These are phyloP conservation scores for Galeopterus variegatus DNA, from an alignment of 2,113 vertebrate genomes.

Conservation along the genomic window DNA sequence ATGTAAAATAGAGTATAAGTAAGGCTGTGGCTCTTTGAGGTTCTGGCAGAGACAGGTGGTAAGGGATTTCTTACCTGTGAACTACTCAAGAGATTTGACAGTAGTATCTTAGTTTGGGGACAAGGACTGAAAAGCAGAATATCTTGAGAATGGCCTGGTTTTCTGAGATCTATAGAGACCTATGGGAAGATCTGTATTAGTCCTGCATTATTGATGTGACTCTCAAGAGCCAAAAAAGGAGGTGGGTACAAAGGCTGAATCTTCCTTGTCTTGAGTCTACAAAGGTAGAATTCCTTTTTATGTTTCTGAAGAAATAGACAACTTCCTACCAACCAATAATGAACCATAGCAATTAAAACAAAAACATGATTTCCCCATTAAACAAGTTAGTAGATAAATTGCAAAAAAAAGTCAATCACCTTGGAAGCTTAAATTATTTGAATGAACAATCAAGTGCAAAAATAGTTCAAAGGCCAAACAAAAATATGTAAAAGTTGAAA, in stretches of 20 bases:
- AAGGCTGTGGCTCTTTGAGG: background rate
- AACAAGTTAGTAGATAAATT: background rate
- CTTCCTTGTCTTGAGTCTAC: background rate
- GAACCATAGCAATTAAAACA: background rate
- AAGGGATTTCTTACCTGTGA: background rate
- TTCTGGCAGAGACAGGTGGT: background rate
- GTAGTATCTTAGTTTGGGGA: no score
- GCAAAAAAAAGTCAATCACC: background rate
- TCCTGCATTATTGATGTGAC: background rate
- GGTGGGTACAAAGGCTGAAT: background rate
- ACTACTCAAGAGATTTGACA: background rate
- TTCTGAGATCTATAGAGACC: background rate
- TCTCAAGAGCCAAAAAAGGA: background rate
- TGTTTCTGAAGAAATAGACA: background rate
- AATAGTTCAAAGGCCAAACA: background rate
- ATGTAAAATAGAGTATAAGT: background rate
- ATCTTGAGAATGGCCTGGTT: background rate
- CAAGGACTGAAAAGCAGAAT: background rate
- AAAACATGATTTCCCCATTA: background rate
- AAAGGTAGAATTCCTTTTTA: background rate
- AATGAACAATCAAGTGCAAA: background rate
- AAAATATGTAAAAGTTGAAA: background rate
- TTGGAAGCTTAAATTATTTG: conserved; percentile 16
- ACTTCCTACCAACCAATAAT: background rate
- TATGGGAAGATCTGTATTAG: background rate